phyloP scores from a whole-genome alignment of 2,888 invertebrate species.

The Oxyteleia sp. region DNA sequence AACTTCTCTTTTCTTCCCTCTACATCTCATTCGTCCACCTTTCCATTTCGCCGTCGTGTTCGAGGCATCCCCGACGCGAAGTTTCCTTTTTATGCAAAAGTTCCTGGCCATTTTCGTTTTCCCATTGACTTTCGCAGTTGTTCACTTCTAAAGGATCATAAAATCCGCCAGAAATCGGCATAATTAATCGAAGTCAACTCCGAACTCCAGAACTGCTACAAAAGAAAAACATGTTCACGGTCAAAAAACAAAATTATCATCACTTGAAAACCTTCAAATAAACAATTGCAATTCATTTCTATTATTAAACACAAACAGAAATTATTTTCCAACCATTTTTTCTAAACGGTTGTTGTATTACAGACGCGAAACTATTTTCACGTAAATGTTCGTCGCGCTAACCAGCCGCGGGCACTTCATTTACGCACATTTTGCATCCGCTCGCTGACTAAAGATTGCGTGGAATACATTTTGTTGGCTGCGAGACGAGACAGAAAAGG shows the following conservation, averaged over 20 bases:
- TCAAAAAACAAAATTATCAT: background rate
- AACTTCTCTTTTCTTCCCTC: slow-evolving; percentile 29
- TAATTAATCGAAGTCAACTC: slow-evolving; percentile 10
- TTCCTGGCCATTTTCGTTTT: slow-evolving; percentile 11
- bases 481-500: slow-evolving; percentile 10
- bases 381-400: background rate
- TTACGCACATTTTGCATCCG: slow-evolving; percentile 79
- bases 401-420: slow-evolving; percentile 78
- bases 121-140: slow-evolving; percentile 4
- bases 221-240: slow-evolving; percentile 8
- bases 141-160: slow-evolving; percentile 7
- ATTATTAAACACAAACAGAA: too few relatives aligned
- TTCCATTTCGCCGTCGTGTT: slow-evolving; percentile 23
- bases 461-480: slow-evolving; percentile 14
- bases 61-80: slow-evolving; percentile 12
- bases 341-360: too few relatives aligned
- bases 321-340: too few relatives aligned
- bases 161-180: slow-evolving; percentile 15
- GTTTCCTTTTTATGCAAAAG: slow-evolving; percentile 33
- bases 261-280: background rate
- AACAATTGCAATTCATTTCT: too few relatives aligned
- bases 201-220: background rate
- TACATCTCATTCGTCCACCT: slow-evolving; percentile 24
- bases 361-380: slow-evolving; percentile 12
- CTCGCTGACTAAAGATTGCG: background rate